A percentile compares a stretch with the other conserved stretches of the same genome.
Evolutionary conservation across 2,888 invertebrate species (phyloP).

Genomic region (Mycogona germanica): DNA sequence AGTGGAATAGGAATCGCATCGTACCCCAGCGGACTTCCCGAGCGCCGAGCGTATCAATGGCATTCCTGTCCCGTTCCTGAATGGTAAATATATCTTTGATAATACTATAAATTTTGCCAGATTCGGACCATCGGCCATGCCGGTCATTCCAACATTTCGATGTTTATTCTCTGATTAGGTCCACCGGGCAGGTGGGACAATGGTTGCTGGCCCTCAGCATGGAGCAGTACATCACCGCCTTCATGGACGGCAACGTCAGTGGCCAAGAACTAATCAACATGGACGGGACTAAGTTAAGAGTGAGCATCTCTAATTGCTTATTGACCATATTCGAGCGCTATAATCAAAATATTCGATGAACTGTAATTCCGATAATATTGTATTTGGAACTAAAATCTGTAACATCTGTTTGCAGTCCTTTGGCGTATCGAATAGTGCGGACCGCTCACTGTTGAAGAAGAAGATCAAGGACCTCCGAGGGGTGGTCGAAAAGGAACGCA

Average conservation of each 20-base stretch:
- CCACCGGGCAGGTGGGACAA: constrained; percentile 76
- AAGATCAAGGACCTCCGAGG: constrained; percentile 40
- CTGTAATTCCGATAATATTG: not conserved
- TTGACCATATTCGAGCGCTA: too few species aligned
- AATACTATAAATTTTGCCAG: too few species aligned
- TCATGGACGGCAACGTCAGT: constrained; percentile 76
- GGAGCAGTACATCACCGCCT: constrained; percentile 75
- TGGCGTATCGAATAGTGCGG: constrained; percentile 38
- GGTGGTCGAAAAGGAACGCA: constrained; percentile 39
- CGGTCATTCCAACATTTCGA: too few species aligned
- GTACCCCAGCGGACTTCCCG: constrained; percentile 6
- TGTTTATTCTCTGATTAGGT: too few species aligned
- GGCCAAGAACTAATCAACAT: constrained; percentile 74
- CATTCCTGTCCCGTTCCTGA: constrained; percentile 57
- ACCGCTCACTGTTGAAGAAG: constrained; percentile 41
- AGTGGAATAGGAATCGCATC: not conserved
- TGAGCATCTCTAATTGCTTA: too few species aligned
- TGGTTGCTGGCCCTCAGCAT: constrained; percentile 72
- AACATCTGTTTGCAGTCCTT: constrained; percentile 31
- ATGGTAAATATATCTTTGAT: too few species aligned
- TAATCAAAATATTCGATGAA: not conserved
- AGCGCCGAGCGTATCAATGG: constrained; percentile 44
- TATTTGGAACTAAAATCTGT: not conserved
- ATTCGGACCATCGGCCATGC: too few species aligned
- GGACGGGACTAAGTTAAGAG: constrained; percentile 83